Evolutionary conservation across 2,888 invertebrate genomes (phyloP), one percentile per base, ranked within the genome.

Genomic region (Trisateles emortualis): DNA sequence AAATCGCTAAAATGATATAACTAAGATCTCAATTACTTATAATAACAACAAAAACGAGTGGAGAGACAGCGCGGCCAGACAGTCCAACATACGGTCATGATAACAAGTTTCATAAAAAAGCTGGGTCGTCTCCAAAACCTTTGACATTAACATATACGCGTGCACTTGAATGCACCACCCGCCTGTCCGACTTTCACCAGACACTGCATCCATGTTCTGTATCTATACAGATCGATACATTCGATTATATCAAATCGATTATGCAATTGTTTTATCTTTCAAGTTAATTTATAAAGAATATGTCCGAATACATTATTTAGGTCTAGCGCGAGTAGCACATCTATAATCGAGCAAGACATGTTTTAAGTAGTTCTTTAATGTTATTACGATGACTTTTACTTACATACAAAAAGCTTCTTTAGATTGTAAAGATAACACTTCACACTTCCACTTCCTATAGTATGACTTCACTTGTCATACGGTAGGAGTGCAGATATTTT

Each of bases 141-240:
- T 73, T 74, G 74, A 72, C 74, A 72, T 72, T 71, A 52, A 22
- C 54, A 41, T 52, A 57, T 52, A 62, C 43, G n/a, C n/a, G 48
- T 45, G 19, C 49, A 52, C 52, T 39, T 39, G 14, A 32, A 17
- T 64, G 61, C 65, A 63, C 58, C 38, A 54, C 47, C 26, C 26
- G 14, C 16, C 51, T 54, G 68, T 60, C 59, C 74, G 59, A 74
- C 81, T 82, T 83, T 83, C 81, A 76, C 79, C 52, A 44, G 30
- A 41, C 56, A 57, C 59, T 74, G 68, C 69, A 74, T 68, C 60
- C 64, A 74, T 69, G 72, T 72, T 64, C 60, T 64, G 58, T 55
- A 64, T 62, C 52, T 61, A 71, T 71, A n/a, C n/a, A n/a, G n/a
- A n/a, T n/a, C n/a, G n/a, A n/a, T 52, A 58, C 53, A 60, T 53